Base-by-base conservation (phyloP, 2,113 vertebrate genomes). In the Rhinogobius similis region DNA sequence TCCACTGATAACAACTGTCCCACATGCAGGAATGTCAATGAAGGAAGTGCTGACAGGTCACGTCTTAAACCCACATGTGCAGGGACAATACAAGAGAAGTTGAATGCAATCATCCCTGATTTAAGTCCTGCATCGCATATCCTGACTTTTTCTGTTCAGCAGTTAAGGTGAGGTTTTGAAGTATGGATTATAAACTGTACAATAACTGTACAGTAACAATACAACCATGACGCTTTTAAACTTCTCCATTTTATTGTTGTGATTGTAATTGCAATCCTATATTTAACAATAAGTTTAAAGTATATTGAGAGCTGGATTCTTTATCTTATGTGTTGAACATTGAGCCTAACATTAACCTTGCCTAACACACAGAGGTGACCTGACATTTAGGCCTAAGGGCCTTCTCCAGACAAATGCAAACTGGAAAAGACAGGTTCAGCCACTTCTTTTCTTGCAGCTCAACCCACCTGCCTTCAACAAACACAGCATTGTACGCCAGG, bases 401-500 rank as follows among this genome's bases (percentile, higher is more conserved):
- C 3, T 46, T 48, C 1, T 0, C 48, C 55, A 27, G 59, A 72
- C 36, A 11, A 48, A 61, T 24, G 61, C 52, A 75, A 21, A 59
- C 50, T 50, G 13, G 55, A 48, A 72, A 75, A 58, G 53, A 85
- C 83, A 68, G 83, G 87, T 89, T 87, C 71, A 70, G 67, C 83
- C 48, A 72, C 81, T 85, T 86, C 77, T 87, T 50, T 20, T 52
- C 73, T 80, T 78, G 70, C 66, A 73, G 63, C 29, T 23, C 11
- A 16, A 52, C 71, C 44, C 46, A 21, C 74, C 74, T 16, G 20
- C 71, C 65, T 75, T 72, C 67, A 44, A 76, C 87, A 84, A 79
- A 78, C 71, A 75, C 73, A 65, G 70, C 75, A 73, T 85, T 82
- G 79, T 84, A 23, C 20, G 0, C 46, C 68, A 70, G 38, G 69